Conservation (phyloP, 2,888 invertebrate genomes). For the Oligia strigilis region DNA sequence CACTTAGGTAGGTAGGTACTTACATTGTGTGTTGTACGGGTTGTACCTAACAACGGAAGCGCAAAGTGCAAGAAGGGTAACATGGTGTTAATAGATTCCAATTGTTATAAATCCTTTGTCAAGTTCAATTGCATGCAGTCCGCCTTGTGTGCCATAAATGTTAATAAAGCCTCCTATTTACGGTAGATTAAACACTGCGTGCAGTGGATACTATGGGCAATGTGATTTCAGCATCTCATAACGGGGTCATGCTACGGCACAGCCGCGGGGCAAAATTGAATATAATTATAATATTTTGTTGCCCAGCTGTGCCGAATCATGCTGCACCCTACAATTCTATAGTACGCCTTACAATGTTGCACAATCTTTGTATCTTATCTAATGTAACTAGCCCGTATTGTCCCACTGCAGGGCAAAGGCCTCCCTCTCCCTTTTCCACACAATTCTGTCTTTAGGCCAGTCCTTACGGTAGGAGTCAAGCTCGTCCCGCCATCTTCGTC, state of each 20-base stretch:
- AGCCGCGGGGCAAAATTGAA: no score
- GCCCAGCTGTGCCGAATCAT: not conserved
- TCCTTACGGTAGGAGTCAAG: no score
- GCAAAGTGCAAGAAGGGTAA: not conserved
- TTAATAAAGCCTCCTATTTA: not conserved
- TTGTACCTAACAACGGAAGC: not conserved
- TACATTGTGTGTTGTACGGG: not conserved
- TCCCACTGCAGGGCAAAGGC: no score
- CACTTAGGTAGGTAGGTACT: not conserved
- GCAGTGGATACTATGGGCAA: not conserved
- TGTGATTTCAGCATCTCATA: not conserved
- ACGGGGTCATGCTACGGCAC: not conserved
- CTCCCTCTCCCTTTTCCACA: no score
- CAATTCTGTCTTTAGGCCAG: no score
- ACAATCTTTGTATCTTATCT: not conserved
- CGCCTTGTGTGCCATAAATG: not conserved
- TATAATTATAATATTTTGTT: not conserved
- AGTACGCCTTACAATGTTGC: not conserved
- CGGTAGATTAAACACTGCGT: not conserved
- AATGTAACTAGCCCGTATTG: no score
- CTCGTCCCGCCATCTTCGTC: no score
- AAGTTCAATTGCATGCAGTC: conserved; percentile 4
- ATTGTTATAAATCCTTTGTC: conserved; percentile 12
- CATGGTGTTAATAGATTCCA: not conserved
- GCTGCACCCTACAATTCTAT: not conserved